Base-by-base conservation (phyloP, 2,888 invertebrate species). In the Nephrocerus scutellatus region DNA sequence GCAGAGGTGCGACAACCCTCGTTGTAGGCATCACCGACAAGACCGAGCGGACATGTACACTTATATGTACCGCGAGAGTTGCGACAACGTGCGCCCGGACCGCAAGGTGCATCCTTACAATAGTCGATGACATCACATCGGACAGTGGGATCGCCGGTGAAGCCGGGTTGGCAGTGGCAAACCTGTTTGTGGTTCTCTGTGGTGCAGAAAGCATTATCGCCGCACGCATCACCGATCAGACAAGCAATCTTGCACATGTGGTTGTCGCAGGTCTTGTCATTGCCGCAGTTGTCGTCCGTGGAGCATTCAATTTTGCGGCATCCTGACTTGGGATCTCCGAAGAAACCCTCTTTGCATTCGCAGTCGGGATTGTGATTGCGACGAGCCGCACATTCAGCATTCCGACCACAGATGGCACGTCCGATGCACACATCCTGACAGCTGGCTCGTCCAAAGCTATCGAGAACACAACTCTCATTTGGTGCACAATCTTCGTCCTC, bases 211-310 rank as follows among this genome's bases (percentile, higher is more conserved):
- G 90, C 82, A 64, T 90, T 88, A 36, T 79, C 78, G 1, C 88
- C 89, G 56, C 91, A 91, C 12, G 83, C 81, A 63, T 88, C 86
- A n/a, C 79, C 73, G 4, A 81, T 77, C 14, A 89, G 72, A 59
- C 91, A 91, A 12, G 87, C 85, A 44, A 87, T 86, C 71, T 87
- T 86, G 60, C 91, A 91, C 71, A 80, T 82, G 59, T 82, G 79
- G 44, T 79, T 74, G 47, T 87, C 82, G 54, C 92, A 92, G 30
- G 85, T 73, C 68, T 89, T 87, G 57, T 90, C 89, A 33, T 80
- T 79, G 1, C 82, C 74, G 56, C 90, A 91, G 40, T 90, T 80
- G 0, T 74, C 70, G 55, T 84, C 77, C 0, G 58, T 61, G 39
- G 74, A 73, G 55, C 90, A 91, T 70, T 90, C 85, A 41, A 86